These are phyloP conservation scores for Samia ricini DNA, from an alignment of 1,140 invertebrate genomes.

Conservation along the genomic window DNA sequence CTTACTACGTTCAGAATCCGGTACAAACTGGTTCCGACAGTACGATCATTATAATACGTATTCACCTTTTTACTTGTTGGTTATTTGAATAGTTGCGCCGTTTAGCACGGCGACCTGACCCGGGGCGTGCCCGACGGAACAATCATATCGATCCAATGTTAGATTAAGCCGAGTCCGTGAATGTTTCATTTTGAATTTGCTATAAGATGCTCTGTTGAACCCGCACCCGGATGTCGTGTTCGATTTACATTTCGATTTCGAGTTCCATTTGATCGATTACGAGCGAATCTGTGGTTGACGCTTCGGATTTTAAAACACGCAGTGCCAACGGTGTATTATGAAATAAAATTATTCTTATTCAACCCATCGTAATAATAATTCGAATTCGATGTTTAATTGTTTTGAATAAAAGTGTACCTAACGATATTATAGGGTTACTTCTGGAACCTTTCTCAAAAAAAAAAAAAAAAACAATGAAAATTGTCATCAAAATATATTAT, in stretches of 20 bases:
- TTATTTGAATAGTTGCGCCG: slow-evolving; percentile 45
- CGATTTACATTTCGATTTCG: slow-evolving; percentile 46
- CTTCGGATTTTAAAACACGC: background rate
- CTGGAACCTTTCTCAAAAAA: too few species aligned
- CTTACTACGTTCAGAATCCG: slow-evolving; percentile 13
- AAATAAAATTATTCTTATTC: too few species aligned
- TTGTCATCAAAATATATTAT: too few species aligned
- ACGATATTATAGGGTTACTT: too few species aligned
- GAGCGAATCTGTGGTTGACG: background rate
- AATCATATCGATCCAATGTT: slow-evolving; percentile 54
- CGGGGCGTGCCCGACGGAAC: slow-evolving; percentile 35
- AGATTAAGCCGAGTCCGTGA: slow-evolving; percentile 55
- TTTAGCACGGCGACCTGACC: slow-evolving; percentile 55
- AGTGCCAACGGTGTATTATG: background rate
- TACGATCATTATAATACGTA: slow-evolving; percentile 16
- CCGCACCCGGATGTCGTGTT: slow-evolving; percentile 66
- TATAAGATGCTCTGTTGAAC: slow-evolving; percentile 48
- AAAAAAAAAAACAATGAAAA: background rate
- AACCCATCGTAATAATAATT: too few species aligned
- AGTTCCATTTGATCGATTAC: background rate
- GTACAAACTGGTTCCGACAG: slow-evolving; percentile 24
- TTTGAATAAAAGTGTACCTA: too few species aligned
- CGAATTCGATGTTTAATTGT: too few species aligned
- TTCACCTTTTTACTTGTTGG: slow-evolving; percentile 22
- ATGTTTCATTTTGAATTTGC: slow-evolving; percentile 61